Conservation (phyloP, 2,113 vertebrate genomes). For the Ginglymostoma cirratum region DNA sequence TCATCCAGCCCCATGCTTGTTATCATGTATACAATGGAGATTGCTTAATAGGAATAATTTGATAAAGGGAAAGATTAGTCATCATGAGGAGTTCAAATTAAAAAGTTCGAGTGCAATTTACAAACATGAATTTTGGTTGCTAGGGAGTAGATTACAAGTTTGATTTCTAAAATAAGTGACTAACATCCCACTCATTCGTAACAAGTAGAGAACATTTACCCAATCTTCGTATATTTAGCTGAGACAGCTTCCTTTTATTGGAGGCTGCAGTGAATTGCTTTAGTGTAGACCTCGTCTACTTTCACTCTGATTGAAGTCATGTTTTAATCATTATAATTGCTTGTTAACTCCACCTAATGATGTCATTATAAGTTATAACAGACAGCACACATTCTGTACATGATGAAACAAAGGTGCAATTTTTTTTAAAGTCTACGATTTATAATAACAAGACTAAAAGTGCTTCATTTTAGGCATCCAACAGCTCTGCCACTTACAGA, state of each 20-base stretch:
- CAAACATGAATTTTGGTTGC: not conserved
- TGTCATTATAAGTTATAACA: not conserved
- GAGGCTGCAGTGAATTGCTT: not conserved
- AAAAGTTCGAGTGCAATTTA: not conserved
- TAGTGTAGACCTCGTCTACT: not conserved
- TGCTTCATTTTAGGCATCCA: not conserved
- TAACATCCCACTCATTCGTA: not conserved
- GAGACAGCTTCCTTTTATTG: not conserved
- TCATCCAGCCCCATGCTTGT: too few species aligned
- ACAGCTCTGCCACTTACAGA: not conserved
- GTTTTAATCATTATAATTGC: not conserved
- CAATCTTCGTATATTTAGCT: not conserved
- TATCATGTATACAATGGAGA: not conserved
- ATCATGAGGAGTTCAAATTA: not conserved
- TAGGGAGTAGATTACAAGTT: not conserved
- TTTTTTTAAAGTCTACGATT: not conserved
- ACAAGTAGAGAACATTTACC: not conserved
- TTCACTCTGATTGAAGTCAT: not conserved
- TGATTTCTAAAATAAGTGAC: not conserved
- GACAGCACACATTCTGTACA: conserved; percentile 17
- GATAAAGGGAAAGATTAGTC: conserved; percentile 4
- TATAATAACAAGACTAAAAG: not conserved
- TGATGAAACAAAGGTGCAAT: not conserved
- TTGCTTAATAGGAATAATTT: conserved; percentile 8
- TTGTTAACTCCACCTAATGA: conserved; percentile 13